Conservation (phyloP, 2,797 vertebrate species). For the Aotus griseimembra region DNA sequence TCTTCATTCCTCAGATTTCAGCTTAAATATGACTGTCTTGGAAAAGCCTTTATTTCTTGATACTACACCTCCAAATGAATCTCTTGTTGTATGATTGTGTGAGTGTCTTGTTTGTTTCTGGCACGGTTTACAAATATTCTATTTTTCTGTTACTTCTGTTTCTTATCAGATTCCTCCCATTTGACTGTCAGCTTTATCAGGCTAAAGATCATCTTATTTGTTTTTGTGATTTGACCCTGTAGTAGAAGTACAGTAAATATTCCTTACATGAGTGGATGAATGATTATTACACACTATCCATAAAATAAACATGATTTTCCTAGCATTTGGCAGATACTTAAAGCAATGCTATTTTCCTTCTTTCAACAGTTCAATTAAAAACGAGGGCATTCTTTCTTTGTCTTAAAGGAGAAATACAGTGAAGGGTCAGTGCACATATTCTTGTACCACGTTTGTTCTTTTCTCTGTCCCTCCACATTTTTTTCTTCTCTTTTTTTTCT, state of each 20-base stretch:
- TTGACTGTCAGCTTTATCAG: neutral
- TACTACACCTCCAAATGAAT: neutral
- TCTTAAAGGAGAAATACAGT: neutral
- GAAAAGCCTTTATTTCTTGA: neutral
- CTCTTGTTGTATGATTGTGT: neutral
- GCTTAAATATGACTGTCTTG: neutral
- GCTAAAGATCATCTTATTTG: neutral
- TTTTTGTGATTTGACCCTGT: neutral
- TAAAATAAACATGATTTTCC: neutral
- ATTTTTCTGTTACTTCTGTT: neutral
- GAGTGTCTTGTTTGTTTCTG: neutral
- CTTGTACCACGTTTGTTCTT: fast-evolving
- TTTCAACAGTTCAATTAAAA: neutral
- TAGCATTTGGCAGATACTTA: neutral
- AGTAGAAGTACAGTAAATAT: neutral
- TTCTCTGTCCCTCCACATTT: neutral
- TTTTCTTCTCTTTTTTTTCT: neutral
- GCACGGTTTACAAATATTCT: neutral
- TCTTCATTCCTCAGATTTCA: neutral
- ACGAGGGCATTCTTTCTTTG: neutral
- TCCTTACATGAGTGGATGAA: neutral
- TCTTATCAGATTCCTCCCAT: neutral
- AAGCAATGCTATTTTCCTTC: neutral
- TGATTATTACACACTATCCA: neutral
- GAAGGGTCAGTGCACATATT: fast-evolving